Percentiles rank a stretch among this genome's conserved stretches.
phyloP scores from a whole-genome alignment of 1,140 invertebrate genomes.

The Atta colombica region DNA sequence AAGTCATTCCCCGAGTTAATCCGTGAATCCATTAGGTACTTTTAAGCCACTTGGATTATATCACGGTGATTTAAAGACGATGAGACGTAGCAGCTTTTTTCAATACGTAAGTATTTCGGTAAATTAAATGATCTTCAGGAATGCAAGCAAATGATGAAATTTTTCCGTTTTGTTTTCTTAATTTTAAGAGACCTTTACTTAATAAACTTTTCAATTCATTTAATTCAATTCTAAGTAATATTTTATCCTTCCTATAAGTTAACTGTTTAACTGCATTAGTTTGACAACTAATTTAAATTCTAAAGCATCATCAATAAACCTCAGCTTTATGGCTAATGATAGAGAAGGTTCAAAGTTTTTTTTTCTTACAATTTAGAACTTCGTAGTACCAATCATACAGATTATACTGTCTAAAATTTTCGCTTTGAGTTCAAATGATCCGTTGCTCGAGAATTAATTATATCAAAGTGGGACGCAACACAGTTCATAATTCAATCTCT shows the following conservation, averaged over 20 bases:
- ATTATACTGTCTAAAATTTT: too few relatives aligned
- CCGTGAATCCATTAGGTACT: conserved; percentile 33
- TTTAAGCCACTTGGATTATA: neutral
- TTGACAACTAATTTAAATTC: too few relatives aligned
- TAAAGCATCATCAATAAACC: too few relatives aligned
- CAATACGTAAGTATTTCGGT: neutral
- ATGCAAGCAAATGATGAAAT: neutral
- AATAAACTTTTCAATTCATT: neutral
- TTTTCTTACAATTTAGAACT: too few relatives aligned
- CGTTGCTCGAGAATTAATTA: neutral
- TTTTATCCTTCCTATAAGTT: neutral
- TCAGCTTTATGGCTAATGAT: too few relatives aligned
- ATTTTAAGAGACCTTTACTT: neutral
- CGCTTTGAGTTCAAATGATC: too few relatives aligned
- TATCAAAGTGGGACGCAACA: neutral
- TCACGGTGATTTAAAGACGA: conserved; percentile 10
- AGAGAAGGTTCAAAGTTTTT: too few relatives aligned
- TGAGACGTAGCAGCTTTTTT: neutral
- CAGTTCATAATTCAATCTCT: neutral
- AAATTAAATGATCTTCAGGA: neutral
- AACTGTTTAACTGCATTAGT: neutral
- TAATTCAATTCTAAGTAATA: neutral
- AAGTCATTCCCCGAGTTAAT: conserved; percentile 24
- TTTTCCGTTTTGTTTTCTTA: neutral
- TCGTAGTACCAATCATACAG: too few relatives aligned